A percentile compares a stretch with the other conserved stretches of the same genome.
phyloP scores from a whole-genome alignment of 2,113 vertebrate species.

The Nesoenas mayeri region DNA sequence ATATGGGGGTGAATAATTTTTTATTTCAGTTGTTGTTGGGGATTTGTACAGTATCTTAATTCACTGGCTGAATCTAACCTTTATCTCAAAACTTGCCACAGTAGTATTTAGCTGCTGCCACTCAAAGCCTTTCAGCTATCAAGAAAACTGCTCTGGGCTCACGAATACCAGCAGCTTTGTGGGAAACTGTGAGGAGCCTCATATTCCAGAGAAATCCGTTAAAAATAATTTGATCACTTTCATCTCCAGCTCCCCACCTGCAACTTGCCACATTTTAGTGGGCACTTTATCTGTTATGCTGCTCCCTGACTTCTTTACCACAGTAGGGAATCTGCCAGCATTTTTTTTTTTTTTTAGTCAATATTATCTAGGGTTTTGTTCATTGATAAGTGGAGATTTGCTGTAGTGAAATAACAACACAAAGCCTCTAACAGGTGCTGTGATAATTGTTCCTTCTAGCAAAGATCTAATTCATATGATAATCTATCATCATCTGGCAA shows the following conservation, averaged over 20 bases:
- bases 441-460: slow-evolving; percentile 15
- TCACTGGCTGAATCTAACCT: background rate
- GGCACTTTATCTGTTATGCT: background rate
- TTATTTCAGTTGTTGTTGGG: background rate
- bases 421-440: slow-evolving; percentile 33
- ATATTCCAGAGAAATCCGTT: background rate
- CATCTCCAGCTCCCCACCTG: background rate
- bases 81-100: background rate
- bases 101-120: background rate
- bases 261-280: background rate
- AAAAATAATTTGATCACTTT: background rate
- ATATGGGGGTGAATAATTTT: background rate
- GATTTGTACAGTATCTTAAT: background rate
- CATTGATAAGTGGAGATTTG: background rate
- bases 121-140: background rate
- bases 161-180: background rate
- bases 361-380: background rate
- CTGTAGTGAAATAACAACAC: background rate
- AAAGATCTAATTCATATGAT: slow-evolving; percentile 47
- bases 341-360: background rate
- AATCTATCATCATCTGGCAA: background rate
- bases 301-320: background rate
- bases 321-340: background rate
- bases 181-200: background rate
- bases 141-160: background rate